These are phyloP conservation scores for Numenius phaeopus DNA, from an alignment of 2,797 vertebrate genomes.

Conservation along the genomic window DNA sequence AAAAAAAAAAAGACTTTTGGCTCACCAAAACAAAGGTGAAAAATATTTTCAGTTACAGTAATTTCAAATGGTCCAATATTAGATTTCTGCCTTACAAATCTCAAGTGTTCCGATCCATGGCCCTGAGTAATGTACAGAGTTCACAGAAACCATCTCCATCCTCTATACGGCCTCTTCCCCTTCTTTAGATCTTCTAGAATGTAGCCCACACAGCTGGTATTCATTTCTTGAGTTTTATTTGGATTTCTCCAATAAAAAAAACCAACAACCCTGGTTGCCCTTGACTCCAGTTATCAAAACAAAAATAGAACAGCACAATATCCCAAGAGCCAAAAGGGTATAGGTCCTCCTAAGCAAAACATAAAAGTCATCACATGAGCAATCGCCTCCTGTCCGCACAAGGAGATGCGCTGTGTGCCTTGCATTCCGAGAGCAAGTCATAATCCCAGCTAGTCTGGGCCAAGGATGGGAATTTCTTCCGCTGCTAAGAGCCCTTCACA, in stretches of 20 bases:
- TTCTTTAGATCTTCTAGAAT: background rate
- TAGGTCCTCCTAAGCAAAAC: slow-evolving; percentile 32
- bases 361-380: background rate
- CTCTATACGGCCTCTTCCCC: background rate
- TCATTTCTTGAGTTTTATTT: slow-evolving; percentile 36
- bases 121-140: background rate
- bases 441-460: background rate
- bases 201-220: slow-evolving; percentile 31
- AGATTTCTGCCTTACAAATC: slow-evolving; percentile 18
- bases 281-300: slow-evolving; percentile 58
- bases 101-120: background rate
- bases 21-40: background rate
- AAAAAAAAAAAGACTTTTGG: background rate
- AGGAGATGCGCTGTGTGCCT: background rate
- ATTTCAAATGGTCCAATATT: background rate
- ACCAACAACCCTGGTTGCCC: background rate
- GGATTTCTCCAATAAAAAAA: background rate
- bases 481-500: background rate
- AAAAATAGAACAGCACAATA: slow-evolving; percentile 30
- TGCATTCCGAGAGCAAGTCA: background rate
- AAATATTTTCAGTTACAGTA: background rate
- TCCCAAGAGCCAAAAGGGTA: background rate
- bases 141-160: slow-evolving; percentile 14
- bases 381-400: fast-evolving
- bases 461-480: background rate